Conservation (phyloP, 2,113 vertebrate species). For the Cygnus atratus region DNA sequence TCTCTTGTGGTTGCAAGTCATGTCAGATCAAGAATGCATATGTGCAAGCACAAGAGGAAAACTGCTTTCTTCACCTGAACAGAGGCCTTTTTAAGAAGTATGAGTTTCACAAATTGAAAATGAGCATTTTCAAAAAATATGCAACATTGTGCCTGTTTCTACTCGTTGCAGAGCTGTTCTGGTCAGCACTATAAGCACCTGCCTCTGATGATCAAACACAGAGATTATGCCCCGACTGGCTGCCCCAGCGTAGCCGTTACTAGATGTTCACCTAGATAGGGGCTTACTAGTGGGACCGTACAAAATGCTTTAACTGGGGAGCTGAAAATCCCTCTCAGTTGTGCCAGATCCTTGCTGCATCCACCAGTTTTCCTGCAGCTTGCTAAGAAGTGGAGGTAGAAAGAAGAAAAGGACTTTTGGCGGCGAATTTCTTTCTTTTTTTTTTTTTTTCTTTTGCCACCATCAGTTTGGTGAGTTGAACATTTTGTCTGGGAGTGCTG, state of each 20-base stretch:
- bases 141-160: neutral
- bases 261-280: neutral
- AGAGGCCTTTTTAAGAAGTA: neutral
- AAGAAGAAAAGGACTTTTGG: neutral
- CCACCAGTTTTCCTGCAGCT: neutral
- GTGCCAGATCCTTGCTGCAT: neutral
- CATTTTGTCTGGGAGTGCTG: neutral
- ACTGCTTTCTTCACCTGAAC: neutral
- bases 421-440: neutral
- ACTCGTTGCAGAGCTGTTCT: neutral
- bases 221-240: neutral
- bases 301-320: neutral
- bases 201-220: neutral
- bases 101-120: neutral
- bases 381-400: neutral
- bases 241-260: neutral
- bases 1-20: constrained; percentile 76
- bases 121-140: neutral
- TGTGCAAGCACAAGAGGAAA: neutral
- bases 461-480: neutral
- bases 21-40: constrained; percentile 49
- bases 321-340: neutral
- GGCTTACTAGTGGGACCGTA: neutral
- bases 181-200: neutral
- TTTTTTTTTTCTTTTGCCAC: neutral